Conservation (phyloP, 2,113 vertebrate genomes). For the Turnix velox region DNA sequence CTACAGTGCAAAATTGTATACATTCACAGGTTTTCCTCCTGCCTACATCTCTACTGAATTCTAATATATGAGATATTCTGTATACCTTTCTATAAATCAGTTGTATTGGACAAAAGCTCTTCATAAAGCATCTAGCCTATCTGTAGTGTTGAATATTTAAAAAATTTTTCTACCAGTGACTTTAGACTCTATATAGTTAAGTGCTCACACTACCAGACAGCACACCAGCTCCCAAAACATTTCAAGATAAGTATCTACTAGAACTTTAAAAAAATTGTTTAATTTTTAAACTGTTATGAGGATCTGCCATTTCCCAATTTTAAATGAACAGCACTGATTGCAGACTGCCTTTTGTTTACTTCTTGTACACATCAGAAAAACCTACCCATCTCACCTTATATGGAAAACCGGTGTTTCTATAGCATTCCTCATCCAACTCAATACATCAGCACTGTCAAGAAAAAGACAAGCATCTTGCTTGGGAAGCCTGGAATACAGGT, state of each 20-base stretch:
- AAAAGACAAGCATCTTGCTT: neutral
- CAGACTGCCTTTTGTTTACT: neutral
- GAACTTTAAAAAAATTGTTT: neutral
- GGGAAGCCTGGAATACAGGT: neutral
- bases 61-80: neutral
- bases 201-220: neutral
- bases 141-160: neutral
- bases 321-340: neutral
- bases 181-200: neutral
- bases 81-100: neutral
- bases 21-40: neutral
- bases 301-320: too few species aligned
- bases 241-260: neutral
- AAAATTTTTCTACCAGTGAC: neutral
- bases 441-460: neutral
- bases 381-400: neutral
- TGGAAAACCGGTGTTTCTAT: neutral
- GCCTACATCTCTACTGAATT: neutral
- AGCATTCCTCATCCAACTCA: neutral
- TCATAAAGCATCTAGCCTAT: neutral
- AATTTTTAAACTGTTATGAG: neutral
- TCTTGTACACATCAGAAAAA: neutral
- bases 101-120: neutral
- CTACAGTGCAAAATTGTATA: neutral
- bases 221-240: neutral